Percentiles rank a stretch among this genome's conserved stretches.
phyloP scores from a whole-genome alignment of 2,797 vertebrate species.

The Squalus acanthias region DNA sequence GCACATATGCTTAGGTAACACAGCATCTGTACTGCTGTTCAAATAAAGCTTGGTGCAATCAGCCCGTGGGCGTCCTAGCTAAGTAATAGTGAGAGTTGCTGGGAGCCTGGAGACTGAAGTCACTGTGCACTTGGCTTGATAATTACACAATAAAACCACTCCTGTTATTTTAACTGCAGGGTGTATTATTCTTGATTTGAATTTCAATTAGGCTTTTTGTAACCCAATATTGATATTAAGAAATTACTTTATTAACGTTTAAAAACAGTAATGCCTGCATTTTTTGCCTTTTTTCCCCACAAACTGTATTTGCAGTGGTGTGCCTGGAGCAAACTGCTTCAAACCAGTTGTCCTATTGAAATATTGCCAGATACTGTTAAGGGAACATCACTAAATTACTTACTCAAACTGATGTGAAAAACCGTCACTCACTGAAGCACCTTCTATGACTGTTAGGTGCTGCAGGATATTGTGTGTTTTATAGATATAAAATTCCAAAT shows the following conservation, averaged over 20 bases:
- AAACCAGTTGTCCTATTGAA: constrained; percentile 22
- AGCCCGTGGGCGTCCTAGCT: not conserved
- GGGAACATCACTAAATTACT: constrained; percentile 17
- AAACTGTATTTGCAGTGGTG: not conserved
- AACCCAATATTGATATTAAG: not conserved
- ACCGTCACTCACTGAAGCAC: not conserved
- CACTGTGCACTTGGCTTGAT: constrained; percentile 6
- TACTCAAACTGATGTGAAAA: not conserved
- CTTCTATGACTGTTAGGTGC: not conserved
- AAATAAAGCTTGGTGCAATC: constrained; percentile 1
- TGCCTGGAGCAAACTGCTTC: constrained; percentile 4
- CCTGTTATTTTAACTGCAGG: not conserved
- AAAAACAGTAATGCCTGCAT: not conserved
- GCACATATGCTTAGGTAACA: not conserved
- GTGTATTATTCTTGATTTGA: not conserved
- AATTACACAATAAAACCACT: not conserved
- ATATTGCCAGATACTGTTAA: not conserved
- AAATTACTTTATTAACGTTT: not conserved
- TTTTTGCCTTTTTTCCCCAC: not conserved
- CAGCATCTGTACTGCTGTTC: not conserved
- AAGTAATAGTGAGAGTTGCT: constrained; percentile 20
- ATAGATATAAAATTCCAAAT: not conserved
- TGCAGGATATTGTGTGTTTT: not conserved
- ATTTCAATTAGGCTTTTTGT: not conserved
- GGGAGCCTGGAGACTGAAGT: not conserved